These are phyloP conservation scores for Pipistrellus kuhlii DNA, from an alignment of 2,797 vertebrate species.

Conservation along the genomic window DNA sequence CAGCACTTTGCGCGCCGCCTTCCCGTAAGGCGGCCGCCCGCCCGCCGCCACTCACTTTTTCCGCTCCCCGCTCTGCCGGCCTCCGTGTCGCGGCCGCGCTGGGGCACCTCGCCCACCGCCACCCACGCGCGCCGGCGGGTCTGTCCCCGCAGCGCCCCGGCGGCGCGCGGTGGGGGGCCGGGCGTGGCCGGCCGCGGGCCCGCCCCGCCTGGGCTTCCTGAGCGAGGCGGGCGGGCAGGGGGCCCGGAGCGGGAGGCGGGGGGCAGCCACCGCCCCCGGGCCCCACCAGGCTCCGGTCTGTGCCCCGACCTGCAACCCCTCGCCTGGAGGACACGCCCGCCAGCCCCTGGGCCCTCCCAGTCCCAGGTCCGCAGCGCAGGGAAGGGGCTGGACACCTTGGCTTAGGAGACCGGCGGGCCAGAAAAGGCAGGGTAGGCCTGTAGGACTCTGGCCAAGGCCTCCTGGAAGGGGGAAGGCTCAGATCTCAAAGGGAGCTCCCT, in stretches of 20 bases:
- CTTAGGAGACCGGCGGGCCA: rapidly evolving
- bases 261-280: rapidly evolving
- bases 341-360: not conserved
- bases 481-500: not conserved
- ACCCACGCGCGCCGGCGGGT: not conserved
- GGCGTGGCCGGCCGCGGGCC: not conserved
- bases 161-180: not conserved
- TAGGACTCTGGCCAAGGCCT: not conserved
- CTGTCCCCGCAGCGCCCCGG: not conserved
- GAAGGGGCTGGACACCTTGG: no score
- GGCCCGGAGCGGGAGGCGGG: rapidly evolving
- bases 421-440: not conserved
- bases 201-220: not conserved
- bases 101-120: not conserved
- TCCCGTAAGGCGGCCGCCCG: conserved; percentile 45
- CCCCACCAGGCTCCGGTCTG: not conserved
- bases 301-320: not conserved
- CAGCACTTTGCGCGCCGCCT: conserved; percentile 64
- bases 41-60: conserved; percentile 66
- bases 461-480: not conserved
- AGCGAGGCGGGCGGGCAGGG: not conserved
- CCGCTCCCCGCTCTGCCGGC: not conserved
- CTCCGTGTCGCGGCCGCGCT: not conserved
- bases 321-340: not conserved
- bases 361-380: not conserved